A percentile compares a stretch with the other conserved stretches of the same genome.
Evolutionary conservation across 2,797 vertebrate species (phyloP).

Genomic region (Clarias pachynema): DNA sequence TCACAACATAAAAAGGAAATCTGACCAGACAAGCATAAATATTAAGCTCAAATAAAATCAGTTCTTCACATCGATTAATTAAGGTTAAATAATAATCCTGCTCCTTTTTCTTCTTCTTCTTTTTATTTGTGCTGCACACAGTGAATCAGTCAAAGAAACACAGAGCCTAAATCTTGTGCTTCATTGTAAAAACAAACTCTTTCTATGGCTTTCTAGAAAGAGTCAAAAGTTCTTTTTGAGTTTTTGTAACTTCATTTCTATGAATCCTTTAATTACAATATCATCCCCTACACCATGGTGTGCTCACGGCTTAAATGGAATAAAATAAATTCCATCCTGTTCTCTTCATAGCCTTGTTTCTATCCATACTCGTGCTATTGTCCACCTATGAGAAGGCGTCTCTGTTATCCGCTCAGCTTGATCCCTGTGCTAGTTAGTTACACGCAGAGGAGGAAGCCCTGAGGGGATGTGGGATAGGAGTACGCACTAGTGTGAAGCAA

Average conservation of each 20-base stretch:
- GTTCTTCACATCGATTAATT: neutral
- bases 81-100: neutral
- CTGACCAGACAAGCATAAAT: neutral
- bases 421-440: slow-evolving; percentile 30
- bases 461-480: slow-evolving; percentile 2
- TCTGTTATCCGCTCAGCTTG: slow-evolving; percentile 11
- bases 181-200: neutral
- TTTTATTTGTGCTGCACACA: neutral
- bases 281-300: neutral
- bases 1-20: neutral
- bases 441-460: slow-evolving; percentile 25
- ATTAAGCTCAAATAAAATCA: neutral
- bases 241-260: neutral
- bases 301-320: neutral
- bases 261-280: neutral
- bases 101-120: neutral
- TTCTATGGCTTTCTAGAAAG: neutral
- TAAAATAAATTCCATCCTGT: slow-evolving; percentile 9
- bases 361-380: neutral
- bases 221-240: neutral
- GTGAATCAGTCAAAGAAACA: neutral
- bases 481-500: slow-evolving; percentile 18
- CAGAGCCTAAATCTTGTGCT: neutral
- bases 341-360: neutral
- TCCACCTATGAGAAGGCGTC: slow-evolving; percentile 13